Base-by-base conservation (phyloP, 30 jellyfish, hydroid and myxozoan genomes). In the Haliclystus octoradiatus region DNA sequence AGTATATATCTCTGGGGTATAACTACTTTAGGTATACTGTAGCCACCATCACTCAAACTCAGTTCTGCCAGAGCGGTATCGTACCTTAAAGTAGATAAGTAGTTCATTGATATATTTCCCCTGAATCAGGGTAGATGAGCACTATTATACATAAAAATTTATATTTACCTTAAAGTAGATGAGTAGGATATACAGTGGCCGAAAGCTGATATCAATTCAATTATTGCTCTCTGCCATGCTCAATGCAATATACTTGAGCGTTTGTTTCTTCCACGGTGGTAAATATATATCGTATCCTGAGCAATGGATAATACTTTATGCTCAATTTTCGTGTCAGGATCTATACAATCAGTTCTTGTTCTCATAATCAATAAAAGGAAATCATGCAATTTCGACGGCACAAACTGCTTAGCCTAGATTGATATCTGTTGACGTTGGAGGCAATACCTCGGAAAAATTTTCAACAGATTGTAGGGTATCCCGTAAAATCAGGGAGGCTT, bases 141-240 rank as follows among this genome's bases (percentile, higher is more conserved):
- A n/a, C n/a, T n/a, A n/a, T n/a, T n/a, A n/a, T n/a, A n/a, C n/a
- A n/a, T n/a, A n/a, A n/a, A n/a, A n/a, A n/a, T n/a, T n/a, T n/a
- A n/a, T n/a, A n/a, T n/a, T n/a, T 68, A 66, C 22, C 86, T 12
- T 5, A 78, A 46, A 31, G 50, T 64, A 60, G 50, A 65, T n/a
- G 40, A 52, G 51, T 69, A 73, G 4, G 92, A 78, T 28, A 72
- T 66, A 26, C 84, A 78, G 69, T 78, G 92, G 40, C 92, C 86
- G 15, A 78, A 78, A 15, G 62, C 49, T 33, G 69, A 68, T 28
- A 78, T 26, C 34, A 78, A 22, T 40, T 69, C 76, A 19, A 78
- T 62, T 27, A 53, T 73, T 85, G 69, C 92, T 69, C 34, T 62
- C 13, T 5, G 92, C 92, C 71, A 78, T 53, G 30, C 76, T 85